Conservation (phyloP, 2,888 invertebrate species). For the Drosophila algonquin region DNA sequence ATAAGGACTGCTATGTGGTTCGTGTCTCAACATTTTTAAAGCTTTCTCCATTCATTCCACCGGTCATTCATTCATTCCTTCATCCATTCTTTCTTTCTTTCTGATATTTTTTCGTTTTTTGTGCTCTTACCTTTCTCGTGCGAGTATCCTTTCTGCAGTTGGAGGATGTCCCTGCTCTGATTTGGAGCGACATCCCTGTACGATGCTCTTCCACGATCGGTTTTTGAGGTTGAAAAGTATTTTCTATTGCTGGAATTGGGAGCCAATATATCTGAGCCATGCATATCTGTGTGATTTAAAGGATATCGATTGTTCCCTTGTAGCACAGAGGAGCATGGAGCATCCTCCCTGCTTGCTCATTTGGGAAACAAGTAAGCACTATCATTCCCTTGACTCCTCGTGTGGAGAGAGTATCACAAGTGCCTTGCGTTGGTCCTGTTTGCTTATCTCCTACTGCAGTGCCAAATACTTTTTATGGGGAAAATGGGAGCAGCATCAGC, state of each 20-base stretch:
- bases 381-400: no score
- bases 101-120: neutral
- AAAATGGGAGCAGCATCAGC: neutral
- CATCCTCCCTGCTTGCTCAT: no score
- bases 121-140: neutral
- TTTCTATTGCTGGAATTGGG: neutral
- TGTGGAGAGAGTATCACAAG: neutral
- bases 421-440: neutral
- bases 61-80: neutral
- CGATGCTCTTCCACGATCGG: neutral
- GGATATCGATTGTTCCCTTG: neutral
- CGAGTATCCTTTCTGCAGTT: neutral
- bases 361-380: no score
- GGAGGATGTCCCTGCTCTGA: neutral
- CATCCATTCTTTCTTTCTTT: neutral
- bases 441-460: neutral
- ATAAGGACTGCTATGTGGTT: constrained; percentile 65
- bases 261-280: no score
- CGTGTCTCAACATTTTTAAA: constrained; percentile 55
- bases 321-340: neutral
- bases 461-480: neutral
- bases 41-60: constrained; percentile 7
- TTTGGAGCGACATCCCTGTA: neutral
- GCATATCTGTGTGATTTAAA: no score
- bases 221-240: neutral